Conservation (phyloP, 2,888 invertebrate species). For the Epiblema foenella region DNA sequence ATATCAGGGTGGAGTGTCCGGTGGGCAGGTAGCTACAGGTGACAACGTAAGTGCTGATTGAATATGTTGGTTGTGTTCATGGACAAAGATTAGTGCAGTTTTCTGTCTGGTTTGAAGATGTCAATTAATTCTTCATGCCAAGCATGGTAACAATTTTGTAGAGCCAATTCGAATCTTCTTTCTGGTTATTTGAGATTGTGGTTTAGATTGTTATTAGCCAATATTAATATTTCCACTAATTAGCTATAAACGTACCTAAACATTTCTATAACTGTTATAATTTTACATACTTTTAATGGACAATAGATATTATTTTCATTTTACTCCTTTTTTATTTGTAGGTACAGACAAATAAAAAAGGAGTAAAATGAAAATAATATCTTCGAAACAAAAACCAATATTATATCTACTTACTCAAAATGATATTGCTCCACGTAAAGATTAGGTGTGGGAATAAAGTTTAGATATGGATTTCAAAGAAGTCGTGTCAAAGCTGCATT, state of each 20-base stretch:
- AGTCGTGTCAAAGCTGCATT: background rate
- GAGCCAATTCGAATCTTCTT: background rate
- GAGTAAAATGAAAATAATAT: background rate
- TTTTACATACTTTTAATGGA: background rate
- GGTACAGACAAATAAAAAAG: background rate
- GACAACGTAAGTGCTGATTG: slow-evolving; percentile 19
- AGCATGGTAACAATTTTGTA: background rate
- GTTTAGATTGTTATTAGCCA: background rate
- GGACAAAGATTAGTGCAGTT: slow-evolving; percentile 22
- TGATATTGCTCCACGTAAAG: slow-evolving; percentile 1
- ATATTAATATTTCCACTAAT: background rate
- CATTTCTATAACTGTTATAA: background rate
- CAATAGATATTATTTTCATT: no score
- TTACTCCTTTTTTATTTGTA: no score
- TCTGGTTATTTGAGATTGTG: background rate
- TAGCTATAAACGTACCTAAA: background rate
- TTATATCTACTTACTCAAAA: background rate
- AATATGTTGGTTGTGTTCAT: slow-evolving; percentile 29
- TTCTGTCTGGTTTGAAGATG: slow-evolving; percentile 12
- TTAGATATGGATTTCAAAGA: background rate
- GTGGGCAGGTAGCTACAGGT: slow-evolving; percentile 17
- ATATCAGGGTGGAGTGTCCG: slow-evolving; percentile 34
- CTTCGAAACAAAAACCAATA: background rate
- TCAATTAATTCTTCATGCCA: background rate
- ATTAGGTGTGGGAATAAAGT: background rate